These are phyloP conservation scores for Fukomys damarensis DNA, from an alignment of 2,113 vertebrate species.

Conservation along the genomic window DNA sequence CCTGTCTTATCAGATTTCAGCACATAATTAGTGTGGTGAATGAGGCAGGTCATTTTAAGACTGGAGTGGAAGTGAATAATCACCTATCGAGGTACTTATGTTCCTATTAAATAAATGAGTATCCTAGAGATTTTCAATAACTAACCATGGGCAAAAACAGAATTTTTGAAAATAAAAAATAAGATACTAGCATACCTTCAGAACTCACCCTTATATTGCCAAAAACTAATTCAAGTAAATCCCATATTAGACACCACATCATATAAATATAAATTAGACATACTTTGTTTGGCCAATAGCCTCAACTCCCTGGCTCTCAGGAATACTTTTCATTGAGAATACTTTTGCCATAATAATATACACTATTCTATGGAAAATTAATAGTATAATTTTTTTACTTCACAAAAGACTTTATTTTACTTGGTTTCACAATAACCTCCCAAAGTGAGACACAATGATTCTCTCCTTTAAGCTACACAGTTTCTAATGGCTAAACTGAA, in stretches of 20 bases:
- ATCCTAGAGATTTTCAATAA: not conserved
- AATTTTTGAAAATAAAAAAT: not conserved
- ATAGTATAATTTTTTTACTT: constrained; percentile 11
- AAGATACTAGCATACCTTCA: not conserved
- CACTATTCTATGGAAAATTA: not conserved
- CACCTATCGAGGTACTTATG: not conserved
- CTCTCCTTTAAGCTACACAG: not conserved
- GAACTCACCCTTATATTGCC: not conserved
- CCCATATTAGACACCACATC: not conserved
- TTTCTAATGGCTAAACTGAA: not conserved
- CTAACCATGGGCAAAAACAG: not conserved
- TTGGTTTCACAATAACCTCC: not conserved
- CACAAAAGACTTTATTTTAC: not conserved
- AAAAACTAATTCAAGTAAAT: not conserved
- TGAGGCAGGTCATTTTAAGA: not conserved
- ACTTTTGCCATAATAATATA: not conserved
- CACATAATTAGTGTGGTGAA: not conserved
- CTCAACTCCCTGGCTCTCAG: not conserved
- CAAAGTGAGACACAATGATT: not conserved
- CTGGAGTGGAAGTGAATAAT: not conserved
- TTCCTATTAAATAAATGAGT: not conserved
- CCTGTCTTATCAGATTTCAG: not conserved
- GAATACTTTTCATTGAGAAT: not conserved
- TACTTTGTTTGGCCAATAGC: not conserved
- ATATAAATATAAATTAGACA: not conserved